Evolutionary conservation across 2,797 vertebrate genomes (phyloP).

Genomic region (Malacoctenus gilli): DNA sequence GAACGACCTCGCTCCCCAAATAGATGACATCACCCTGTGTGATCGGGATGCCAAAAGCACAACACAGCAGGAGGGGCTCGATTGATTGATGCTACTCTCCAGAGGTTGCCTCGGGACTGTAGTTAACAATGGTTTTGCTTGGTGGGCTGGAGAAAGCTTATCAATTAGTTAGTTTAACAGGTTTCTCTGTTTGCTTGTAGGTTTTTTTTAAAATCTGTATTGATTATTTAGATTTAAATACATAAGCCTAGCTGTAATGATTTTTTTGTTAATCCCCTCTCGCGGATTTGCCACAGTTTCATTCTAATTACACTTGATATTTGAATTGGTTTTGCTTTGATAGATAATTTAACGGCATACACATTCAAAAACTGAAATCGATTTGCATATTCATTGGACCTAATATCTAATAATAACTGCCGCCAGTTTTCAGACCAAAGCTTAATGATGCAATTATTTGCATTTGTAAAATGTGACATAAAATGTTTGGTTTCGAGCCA

Average conservation of each 20-base stretch:
- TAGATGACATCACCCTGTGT: constrained; percentile 72
- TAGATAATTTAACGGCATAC: background rate
- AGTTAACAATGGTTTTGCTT: constrained; percentile 41
- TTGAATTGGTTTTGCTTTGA: background rate
- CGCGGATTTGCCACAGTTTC: constrained; percentile 7
- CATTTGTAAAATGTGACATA: too few species aligned
- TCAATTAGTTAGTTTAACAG: constrained; percentile 33
- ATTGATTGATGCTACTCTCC: constrained; percentile 55
- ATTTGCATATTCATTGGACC: too few species aligned
- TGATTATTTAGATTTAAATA: constrained; percentile 23
- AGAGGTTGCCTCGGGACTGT: constrained; percentile 48
- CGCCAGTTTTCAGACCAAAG: too few species aligned
- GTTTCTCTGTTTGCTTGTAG: constrained; percentile 22
- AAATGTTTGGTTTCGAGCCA: too few species aligned
- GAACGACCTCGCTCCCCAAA: constrained; percentile 68
- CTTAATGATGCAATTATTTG: too few species aligned
- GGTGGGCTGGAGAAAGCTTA: constrained; percentile 25
- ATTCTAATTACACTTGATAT: background rate
- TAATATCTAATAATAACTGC: too few species aligned
- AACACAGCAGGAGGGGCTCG: constrained; percentile 40
- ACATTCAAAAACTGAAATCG: too few species aligned
- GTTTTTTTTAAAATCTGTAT: constrained; percentile 29
- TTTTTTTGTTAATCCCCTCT: constrained; percentile 11
- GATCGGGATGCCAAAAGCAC: constrained; percentile 55
- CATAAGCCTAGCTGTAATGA: constrained; percentile 21